Evolutionary conservation across 1,140 invertebrate genomes (phyloP).

Genomic region (Nasonia giraulti): DNA sequence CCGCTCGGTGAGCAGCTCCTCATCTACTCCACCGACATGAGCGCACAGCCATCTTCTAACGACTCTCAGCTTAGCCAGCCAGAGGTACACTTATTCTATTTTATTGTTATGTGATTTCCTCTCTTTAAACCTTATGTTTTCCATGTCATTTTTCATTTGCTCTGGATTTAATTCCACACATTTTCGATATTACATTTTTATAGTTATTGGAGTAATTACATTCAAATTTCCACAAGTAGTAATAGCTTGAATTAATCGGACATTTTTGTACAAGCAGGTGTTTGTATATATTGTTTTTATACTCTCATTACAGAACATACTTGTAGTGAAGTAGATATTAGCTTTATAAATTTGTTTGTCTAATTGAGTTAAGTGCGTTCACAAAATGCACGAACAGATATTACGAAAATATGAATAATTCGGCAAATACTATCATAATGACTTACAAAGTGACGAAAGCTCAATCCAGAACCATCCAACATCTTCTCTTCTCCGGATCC

Average conservation of each 20-base stretch:
- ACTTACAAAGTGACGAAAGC: not conserved
- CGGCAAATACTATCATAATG: too few species aligned
- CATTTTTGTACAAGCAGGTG: not conserved
- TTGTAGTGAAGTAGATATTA: too few species aligned
- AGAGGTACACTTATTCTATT: conserved; percentile 39
- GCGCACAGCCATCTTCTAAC: conserved; percentile 61
- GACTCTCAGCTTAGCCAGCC: conserved; percentile 66
- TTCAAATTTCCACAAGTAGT: not conserved
- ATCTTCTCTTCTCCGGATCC: not conserved
- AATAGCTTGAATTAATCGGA: not conserved
- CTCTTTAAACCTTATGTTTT: not conserved
- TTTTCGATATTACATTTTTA: too few species aligned
- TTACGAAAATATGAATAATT: too few species aligned
- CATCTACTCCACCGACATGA: conserved; percentile 65
- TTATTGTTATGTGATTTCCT: not conserved
- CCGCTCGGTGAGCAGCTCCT: conserved; percentile 68
- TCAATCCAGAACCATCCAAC: not conserved
- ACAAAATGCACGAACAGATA: too few species aligned
- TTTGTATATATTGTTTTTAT: too few species aligned
- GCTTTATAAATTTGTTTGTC: too few species aligned
- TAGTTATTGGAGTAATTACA: too few species aligned
- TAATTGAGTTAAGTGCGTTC: too few species aligned
- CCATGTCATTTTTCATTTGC: not conserved
- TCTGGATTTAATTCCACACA: not conserved
- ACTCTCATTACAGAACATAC: too few species aligned